Evolutionary conservation across 2,113 vertebrate genomes (phyloP).

Genomic region (Clarias macrocephalus): DNA sequence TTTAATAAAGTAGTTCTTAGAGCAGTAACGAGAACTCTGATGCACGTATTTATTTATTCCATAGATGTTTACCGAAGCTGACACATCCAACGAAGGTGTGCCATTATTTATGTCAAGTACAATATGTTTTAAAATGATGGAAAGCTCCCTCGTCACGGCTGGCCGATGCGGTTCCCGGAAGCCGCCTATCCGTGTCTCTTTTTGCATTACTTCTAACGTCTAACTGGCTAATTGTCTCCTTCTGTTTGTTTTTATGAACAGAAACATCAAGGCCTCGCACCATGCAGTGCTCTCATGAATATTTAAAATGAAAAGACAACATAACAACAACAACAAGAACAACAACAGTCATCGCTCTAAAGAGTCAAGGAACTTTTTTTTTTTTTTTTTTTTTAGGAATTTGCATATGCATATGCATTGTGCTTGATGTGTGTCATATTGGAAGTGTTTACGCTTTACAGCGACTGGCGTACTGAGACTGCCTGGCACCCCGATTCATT

Average conservation of each 20-base stretch:
- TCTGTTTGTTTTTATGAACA: constrained; percentile 11
- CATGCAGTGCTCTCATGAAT: constrained; percentile 15
- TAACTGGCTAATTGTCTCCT: not conserved
- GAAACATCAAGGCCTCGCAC: constrained; percentile 17
- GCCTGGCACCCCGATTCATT: constrained; percentile 42
- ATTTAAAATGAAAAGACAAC: constrained; percentile 5
- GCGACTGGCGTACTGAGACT: constrained; percentile 29
- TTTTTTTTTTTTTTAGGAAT: not conserved
- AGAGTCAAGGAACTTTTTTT: not conserved
- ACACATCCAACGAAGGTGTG: not conserved
- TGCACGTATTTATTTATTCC: not conserved
- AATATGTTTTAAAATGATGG: not conserved
- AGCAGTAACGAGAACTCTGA: not conserved
- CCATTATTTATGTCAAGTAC: not conserved
- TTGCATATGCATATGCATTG: not conserved
- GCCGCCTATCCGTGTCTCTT: not conserved
- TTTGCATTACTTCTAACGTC: not conserved
- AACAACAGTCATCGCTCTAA: not conserved
- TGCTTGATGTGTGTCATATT: constrained; percentile 8
- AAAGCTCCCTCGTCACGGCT: not conserved
- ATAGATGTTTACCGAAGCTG: not conserved
- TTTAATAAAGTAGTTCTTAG: not conserved
- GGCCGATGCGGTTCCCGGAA: not conserved
- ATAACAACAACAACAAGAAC: not conserved
- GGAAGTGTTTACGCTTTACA: constrained; percentile 5